Conservation (phyloP, 2,797 vertebrate genomes). For the Pipistrellus pipistrellus region DNA sequence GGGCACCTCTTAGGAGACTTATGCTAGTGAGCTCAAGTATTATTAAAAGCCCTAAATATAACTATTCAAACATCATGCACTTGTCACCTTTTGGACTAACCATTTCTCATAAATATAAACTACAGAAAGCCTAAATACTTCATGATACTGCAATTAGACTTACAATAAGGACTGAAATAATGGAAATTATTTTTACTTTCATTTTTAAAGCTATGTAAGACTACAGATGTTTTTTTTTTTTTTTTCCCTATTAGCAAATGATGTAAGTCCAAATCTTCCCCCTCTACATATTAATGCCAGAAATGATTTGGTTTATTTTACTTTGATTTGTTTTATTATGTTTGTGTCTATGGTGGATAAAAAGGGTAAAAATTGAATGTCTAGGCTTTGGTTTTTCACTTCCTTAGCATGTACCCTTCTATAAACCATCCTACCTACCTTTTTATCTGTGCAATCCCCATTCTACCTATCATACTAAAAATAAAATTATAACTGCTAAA, state of each 20-base stretch:
- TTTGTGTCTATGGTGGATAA: not conserved
- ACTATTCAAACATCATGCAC: constrained; percentile 77
- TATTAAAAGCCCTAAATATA: constrained; percentile 74
- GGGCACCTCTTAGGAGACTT: constrained; percentile 51
- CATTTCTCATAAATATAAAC: constrained; percentile 64
- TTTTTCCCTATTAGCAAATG: not conserved
- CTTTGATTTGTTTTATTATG: constrained; percentile 20
- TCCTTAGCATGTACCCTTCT: not conserved
- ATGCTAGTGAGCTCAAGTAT: not conserved
- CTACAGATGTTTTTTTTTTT: not conserved
- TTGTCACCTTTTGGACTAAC: constrained; percentile 78
- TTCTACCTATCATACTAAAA: not conserved
- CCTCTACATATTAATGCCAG: constrained; percentile 15
- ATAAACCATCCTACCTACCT: not conserved
- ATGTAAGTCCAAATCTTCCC: not conserved
- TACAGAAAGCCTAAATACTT: constrained; percentile 15
- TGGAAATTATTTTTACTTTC: constrained; percentile 24
- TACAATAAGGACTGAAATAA: constrained; percentile 54
- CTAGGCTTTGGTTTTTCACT: not conserved
- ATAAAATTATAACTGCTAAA: constrained; percentile 24
- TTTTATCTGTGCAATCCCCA: not conserved
- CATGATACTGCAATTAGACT: constrained; percentile 45
- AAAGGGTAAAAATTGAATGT: not conserved
- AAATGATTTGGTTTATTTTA: constrained; percentile 49
- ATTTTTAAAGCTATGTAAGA: not conserved